These are phyloP conservation scores for Noturus placidus DNA, from an alignment of 2,113 vertebrate species.

Conservation along the genomic window DNA sequence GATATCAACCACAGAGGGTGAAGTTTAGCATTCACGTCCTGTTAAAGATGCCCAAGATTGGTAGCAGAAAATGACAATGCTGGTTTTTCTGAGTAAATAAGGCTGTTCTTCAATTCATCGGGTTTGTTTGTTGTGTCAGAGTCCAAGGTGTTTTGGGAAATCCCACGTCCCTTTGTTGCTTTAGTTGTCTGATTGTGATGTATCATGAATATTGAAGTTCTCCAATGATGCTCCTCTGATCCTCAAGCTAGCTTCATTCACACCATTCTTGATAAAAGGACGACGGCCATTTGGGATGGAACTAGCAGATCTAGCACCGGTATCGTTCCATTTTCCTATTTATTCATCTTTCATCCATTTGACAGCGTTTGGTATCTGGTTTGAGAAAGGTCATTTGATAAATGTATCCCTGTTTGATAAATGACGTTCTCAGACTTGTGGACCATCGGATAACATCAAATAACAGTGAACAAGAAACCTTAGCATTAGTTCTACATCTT, in stretches of 20 bases:
- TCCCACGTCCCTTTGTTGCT: too few relatives aligned
- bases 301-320: neutral
- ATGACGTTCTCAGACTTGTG: neutral
- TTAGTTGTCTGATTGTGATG: too few relatives aligned
- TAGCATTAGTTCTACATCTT: neutral
- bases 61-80: neutral
- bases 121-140: neutral
- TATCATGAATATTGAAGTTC: neutral
- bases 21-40: neutral
- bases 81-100: neutral
- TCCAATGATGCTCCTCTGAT: neutral
- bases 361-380: neutral
- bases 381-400: neutral
- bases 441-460: neutral
- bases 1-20: neutral
- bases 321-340: neutral
- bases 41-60: neutral
- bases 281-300: neutral
- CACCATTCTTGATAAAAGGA: neutral
- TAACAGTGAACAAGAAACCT: neutral
- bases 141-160: too few relatives aligned
- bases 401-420: neutral
- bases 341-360: neutral
- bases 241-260: neutral
- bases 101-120: too few relatives aligned